These are phyloP conservation scores for Crotalus helleri DNA, from an alignment of 2,113 vertebrate genomes.

Conservation along the genomic window DNA sequence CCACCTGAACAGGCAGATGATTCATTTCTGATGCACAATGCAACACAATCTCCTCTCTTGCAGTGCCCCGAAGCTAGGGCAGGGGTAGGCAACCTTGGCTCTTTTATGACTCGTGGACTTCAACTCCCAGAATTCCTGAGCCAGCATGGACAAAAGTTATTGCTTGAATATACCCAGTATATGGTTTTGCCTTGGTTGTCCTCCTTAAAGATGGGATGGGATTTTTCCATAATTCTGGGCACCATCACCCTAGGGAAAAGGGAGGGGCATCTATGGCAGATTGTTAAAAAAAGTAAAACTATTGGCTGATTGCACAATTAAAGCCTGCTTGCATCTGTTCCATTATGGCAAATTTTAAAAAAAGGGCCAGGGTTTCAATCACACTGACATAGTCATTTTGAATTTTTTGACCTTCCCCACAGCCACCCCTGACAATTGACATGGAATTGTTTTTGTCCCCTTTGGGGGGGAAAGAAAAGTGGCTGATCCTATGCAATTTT, in stretches of 20 bases:
- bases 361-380: not conserved
- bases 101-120: too few species aligned
- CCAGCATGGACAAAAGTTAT: not conserved
- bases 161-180: not conserved
- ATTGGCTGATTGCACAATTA: not conserved
- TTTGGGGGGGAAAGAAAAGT: not conserved
- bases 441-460: not conserved
- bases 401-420: not conserved
- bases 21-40: not conserved
- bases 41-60: not conserved
- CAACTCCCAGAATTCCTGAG: too few species aligned
- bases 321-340: not conserved
- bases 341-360: not conserved
- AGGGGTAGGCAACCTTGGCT: too few species aligned
- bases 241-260: not conserved
- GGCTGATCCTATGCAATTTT: not conserved
- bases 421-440: not conserved
- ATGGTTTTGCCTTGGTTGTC: not conserved
- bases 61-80: not conserved
- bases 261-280: not conserved
- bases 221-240: not conserved
- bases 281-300: not conserved
- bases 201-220: not conserved
- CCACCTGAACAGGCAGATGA: not conserved
- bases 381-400: not conserved